Evolutionary conservation across 2,797 vertebrate genomes (phyloP).

Genomic region (Mus minutoides): DNA sequence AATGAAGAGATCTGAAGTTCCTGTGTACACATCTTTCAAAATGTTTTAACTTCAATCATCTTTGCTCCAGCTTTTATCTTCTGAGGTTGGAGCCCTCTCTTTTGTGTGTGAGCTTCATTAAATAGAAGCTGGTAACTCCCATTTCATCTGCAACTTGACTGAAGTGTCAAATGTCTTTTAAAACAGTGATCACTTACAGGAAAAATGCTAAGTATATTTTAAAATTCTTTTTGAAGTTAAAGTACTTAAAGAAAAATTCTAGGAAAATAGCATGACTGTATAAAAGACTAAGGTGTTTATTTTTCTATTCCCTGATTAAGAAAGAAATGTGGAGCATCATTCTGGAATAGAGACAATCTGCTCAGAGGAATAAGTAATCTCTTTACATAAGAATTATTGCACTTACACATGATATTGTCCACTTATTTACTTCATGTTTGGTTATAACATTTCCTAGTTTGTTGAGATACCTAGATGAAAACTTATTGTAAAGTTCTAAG

Average conservation of each 20-base stretch:
- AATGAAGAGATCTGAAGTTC: constrained; percentile 62
- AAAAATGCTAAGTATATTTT: constrained; percentile 64
- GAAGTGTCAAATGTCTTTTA: constrained; percentile 44
- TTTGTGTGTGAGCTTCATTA: constrained; percentile 21
- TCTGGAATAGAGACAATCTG: neutral
- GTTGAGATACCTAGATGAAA: neutral
- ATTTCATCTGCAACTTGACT: constrained; percentile 60
- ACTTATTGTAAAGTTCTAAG: neutral
- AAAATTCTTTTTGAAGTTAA: constrained; percentile 63
- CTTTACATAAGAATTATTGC: neutral
- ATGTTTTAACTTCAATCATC: constrained; percentile 64
- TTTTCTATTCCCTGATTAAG: neutral
- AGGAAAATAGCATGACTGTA: neutral
- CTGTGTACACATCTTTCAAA: constrained; percentile 29
- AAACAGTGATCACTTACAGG: constrained; percentile 62
- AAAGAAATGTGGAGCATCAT: neutral
- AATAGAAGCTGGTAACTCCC: constrained; percentile 41
- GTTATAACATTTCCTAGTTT: neutral
- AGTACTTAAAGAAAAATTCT: neutral
- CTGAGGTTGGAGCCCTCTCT: constrained; percentile 27
- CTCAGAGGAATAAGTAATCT: neutral
- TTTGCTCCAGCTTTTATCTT: constrained; percentile 66
- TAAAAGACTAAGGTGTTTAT: neutral
- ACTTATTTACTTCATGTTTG: neutral
- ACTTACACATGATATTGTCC: neutral